Percentiles rank a stretch among this genome's conserved stretches.
phyloP scores from a whole-genome alignment of 2,888 invertebrate genomes.

The Prosapia bicincta region DNA sequence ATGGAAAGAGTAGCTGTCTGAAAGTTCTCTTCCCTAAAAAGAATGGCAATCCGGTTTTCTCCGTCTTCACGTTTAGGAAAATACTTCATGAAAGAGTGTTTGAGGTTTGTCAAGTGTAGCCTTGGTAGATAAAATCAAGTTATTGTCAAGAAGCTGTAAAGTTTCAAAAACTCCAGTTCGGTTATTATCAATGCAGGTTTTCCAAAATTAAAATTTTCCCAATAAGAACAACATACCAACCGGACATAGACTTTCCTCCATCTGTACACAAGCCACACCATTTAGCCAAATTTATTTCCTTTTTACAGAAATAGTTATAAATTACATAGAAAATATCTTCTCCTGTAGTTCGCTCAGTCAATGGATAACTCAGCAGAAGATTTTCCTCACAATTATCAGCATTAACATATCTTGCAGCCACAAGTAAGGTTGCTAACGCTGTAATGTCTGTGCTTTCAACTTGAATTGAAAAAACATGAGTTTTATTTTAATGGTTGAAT shows the following conservation, averaged over 20 bases:
- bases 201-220: no score
- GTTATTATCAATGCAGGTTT: no score
- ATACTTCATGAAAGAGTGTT: no score
- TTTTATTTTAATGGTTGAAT: slow-evolving; percentile 1
- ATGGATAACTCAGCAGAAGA: background rate
- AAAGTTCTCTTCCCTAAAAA: no score
- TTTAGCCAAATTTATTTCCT: slow-evolving; percentile 3
- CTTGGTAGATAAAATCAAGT: no score
- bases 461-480: slow-evolving; percentile 6
- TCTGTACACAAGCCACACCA: background rate
- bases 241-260: background rate
- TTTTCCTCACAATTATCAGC: background rate
- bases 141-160: no score
- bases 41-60: no score
- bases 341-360: slow-evolving; percentile 13
- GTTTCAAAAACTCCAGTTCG: no score
- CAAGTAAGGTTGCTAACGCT: background rate
- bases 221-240: background rate
- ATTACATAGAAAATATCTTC: slow-evolving; percentile 2
- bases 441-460: slow-evolving; percentile 7
- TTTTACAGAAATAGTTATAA: background rate
- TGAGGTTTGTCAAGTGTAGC: no score
- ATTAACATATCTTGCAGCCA: slow-evolving; percentile 8
- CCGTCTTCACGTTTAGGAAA: no score
- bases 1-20: no score